Evolutionary conservation across 2,113 vertebrate species (phyloP), one percentile per base, ranked within the genome.

Genomic region (Gallinago undulata): DNA sequence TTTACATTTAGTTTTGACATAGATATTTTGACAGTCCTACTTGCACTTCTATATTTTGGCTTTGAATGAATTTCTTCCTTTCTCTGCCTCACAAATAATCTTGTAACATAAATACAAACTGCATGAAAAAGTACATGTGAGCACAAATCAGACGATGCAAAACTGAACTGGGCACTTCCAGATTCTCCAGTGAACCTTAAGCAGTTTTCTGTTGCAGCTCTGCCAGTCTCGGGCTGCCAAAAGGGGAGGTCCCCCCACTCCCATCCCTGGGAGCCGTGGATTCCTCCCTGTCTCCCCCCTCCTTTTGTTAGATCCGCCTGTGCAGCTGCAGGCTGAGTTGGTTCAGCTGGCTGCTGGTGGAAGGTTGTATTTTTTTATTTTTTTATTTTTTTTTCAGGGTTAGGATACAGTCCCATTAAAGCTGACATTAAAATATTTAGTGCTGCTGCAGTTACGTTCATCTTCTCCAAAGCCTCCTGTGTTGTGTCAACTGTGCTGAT

Each of bases 241-340:
- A 90, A 90, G 2, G 60, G 84, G 80, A 92, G 73, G 89, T 84
- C 79, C 47, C 31, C 24, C 16, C 67, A 75, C 83, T 87, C 50
- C 62, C 30, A 79, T 11, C 31, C 69, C 67, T 55, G 43, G 70
- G 78, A 90, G 87, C 37, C 27, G 62, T 13, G 27, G 66, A 90
- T 86, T 92, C 74, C 81, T 64, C 37, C 87, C 70, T 88, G 55
- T 18, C 43, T 84, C 48, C 62, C 62, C 89, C 55, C 53, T 9
- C 9, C 12, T 86, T 84, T 48, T 74, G 48, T 87, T 39, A 68
- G 66, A 75, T 66, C 60, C 33, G 82, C 33, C 77, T 43, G 43
- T 68, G 68, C 87, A 95, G 95, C 80, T 76, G 84, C 87, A 91
- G 87, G 69, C 56, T 82, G 81, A 95, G 73, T 60, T 60, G 48